A percentile compares a stretch with the other conserved stretches of the same genome.
phyloP scores from a whole-genome alignment of 2,888 invertebrate genomes.

The Acleris sparsana region DNA sequence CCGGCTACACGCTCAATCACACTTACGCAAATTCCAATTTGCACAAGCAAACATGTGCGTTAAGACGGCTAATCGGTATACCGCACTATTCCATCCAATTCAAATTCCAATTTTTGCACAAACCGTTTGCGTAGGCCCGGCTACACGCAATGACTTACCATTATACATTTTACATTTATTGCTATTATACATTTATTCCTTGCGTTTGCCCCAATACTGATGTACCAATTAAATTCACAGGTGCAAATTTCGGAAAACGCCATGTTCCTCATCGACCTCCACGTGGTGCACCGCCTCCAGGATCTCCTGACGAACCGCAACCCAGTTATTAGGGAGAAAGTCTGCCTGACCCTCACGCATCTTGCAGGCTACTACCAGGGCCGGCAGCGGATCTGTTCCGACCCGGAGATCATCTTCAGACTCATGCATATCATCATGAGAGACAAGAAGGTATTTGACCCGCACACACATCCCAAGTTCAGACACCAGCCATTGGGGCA shows the following conservation, averaged over 20 bases:
- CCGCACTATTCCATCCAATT: too few species aligned
- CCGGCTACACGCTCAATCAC: too few species aligned
- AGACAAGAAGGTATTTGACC: slow-evolving; percentile 49
- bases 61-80: too few species aligned
- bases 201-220: too few species aligned
- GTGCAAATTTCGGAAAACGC: slow-evolving; percentile 71
- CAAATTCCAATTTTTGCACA: too few species aligned
- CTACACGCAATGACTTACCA: too few species aligned
- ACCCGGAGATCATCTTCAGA: slow-evolving; percentile 57
- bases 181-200: too few species aligned
- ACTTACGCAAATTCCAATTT: too few species aligned
- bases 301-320: slow-evolving; percentile 62
- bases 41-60: too few species aligned
- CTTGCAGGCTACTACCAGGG: slow-evolving; percentile 64
- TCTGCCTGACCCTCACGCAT: slow-evolving; percentile 61
- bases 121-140: too few species aligned
- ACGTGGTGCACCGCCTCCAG: slow-evolving; percentile 66
- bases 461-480: not conserved
- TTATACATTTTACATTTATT: too few species aligned
- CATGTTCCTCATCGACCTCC: slow-evolving; percentile 61
- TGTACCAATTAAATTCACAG: slow-evolving; percentile 46
- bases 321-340: slow-evolving; percentile 68
- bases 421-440: slow-evolving; percentile 62
- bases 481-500: too few species aligned
- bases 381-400: slow-evolving; percentile 56